Conservation (phyloP, 2,113 vertebrate genomes). For the Columba livia region DNA sequence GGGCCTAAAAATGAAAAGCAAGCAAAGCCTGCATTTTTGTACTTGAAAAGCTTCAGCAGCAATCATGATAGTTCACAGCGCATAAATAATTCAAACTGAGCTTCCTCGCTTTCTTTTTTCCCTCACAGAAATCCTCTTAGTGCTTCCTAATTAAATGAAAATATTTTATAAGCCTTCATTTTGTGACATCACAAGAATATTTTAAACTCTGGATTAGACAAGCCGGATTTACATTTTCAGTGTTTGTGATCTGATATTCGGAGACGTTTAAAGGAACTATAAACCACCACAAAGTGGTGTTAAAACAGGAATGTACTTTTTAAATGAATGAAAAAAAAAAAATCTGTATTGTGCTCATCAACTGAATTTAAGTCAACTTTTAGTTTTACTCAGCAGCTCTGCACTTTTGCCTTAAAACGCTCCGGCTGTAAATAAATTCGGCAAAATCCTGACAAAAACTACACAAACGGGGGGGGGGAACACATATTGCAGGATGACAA, state of each 20-base stretch:
- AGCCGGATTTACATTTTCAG: not conserved
- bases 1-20: not conserved
- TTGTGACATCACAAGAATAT: conserved; percentile 42
- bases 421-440: not conserved
- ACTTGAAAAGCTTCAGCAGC: not conserved
- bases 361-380: not conserved
- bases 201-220: conserved; percentile 30
- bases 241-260: fast-evolving
- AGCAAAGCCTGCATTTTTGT: not conserved
- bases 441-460: not conserved
- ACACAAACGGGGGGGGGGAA: fast-evolving
- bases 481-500: fast-evolving
- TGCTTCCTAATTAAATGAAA: conserved; percentile 59
- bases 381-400: not conserved
- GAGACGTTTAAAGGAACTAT: not conserved
- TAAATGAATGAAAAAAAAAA: not conserved
- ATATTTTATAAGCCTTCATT: conserved; percentile 41
- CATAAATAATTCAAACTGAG: conserved; percentile 37
- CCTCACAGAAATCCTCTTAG: conserved; percentile 46
- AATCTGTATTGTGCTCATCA: fast-evolving
- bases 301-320: fast-evolving
- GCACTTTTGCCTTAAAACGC: not conserved
- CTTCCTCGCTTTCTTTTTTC: not conserved
- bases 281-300: not conserved
- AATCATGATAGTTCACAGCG: not conserved